A percentile compares a stretch with the other conserved stretches of the same genome.
Conservation (phyloP, 1,140 invertebrate genomes). For the Homalodisca vitripennis region DNA sequence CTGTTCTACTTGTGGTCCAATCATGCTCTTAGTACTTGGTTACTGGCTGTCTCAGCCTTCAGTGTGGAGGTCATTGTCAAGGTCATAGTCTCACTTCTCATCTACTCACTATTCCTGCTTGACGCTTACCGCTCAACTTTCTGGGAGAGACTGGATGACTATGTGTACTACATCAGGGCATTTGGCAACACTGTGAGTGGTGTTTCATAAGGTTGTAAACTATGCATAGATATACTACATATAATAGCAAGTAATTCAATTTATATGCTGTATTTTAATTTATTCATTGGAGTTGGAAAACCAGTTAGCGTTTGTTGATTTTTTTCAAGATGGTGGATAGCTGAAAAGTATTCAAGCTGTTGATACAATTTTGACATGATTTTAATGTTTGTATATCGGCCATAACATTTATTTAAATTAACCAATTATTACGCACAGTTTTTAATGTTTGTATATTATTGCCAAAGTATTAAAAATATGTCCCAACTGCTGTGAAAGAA, state of each 20-base stretch:
- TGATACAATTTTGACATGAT: no score
- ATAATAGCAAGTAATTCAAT: no score
- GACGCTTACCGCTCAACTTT: constrained; percentile 85
- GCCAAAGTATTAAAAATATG: no score
- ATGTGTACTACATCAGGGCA: constrained; percentile 89
- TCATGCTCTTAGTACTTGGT: constrained; percentile 82
- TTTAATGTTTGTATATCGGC: no score
- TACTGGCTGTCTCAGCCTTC: constrained; percentile 87
- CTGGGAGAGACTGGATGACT: constrained; percentile 94
- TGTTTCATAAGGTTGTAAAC: not conserved
- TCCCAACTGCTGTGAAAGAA: no score
- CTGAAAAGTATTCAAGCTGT: no score
- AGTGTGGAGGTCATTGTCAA: constrained; percentile 89
- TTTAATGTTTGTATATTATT: no score
- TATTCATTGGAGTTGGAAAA: not conserved
- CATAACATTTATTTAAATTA: no score
- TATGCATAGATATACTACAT: no score
- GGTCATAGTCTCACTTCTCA: constrained; percentile 69
- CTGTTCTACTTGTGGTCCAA: constrained; percentile 81
- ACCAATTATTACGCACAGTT: no score
- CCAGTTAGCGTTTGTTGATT: not conserved
- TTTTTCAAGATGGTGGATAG: not conserved
- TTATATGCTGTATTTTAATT: not conserved
- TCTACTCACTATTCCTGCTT: constrained; percentile 85
- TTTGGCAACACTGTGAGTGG: constrained; percentile 73